Evolutionary conservation across 2,113 vertebrate genomes (phyloP).

Genomic region (Hippolais icterina): DNA sequence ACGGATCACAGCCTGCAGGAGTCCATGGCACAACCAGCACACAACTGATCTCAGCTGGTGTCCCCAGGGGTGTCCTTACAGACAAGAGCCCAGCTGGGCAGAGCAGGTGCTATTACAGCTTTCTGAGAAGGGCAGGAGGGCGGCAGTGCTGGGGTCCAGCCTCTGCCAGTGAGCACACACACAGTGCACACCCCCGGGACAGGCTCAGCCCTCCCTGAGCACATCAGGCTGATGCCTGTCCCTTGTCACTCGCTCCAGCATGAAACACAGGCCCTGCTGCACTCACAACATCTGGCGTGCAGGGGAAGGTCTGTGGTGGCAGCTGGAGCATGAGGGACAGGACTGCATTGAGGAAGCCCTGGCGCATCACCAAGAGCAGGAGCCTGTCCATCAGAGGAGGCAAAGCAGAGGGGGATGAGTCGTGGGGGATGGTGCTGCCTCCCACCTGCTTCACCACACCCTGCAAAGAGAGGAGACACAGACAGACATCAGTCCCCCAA

Average conservation of each 20-base stretch:
- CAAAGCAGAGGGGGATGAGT: background rate
- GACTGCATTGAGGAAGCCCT: background rate
- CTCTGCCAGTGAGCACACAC: rapidly evolving
- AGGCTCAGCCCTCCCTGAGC: background rate
- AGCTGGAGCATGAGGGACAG: background rate
- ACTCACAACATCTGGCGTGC: background rate
- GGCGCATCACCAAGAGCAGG: background rate
- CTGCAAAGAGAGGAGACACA: background rate
- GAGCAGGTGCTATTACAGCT: rapidly evolving
- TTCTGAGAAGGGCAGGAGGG: background rate
- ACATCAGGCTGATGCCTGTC: rapidly evolving
- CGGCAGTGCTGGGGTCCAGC: background rate
- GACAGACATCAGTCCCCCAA: rapidly evolving
- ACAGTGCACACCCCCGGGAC: background rate
- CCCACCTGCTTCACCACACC: background rate
- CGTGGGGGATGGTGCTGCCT: conserved; percentile 18
- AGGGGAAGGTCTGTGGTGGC: background rate
- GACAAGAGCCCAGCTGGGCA: background rate
- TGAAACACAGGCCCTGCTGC: rapidly evolving
- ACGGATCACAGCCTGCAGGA: background rate
- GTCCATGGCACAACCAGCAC: rapidly evolving
- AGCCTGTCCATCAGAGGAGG: background rate
- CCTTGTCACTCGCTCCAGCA: rapidly evolving
- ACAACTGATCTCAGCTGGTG: rapidly evolving
- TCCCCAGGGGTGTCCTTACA: background rate